A percentile compares a stretch with the other conserved stretches of the same genome.
phyloP scores from a whole-genome alignment of 2,797 vertebrate species.

The Ctenopoma kingsleyae region DNA sequence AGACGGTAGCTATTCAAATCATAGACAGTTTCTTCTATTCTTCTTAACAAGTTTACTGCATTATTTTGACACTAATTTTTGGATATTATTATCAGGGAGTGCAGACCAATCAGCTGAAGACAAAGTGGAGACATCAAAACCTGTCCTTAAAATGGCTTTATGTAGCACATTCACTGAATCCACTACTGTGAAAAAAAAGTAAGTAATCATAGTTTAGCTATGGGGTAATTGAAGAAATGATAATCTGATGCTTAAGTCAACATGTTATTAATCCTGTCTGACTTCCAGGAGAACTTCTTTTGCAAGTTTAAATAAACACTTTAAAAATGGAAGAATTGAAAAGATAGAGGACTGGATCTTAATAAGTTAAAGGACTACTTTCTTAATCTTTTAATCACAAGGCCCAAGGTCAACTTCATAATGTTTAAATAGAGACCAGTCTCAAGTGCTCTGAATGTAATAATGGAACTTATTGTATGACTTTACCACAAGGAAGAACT shows the following conservation, averaged over 20 bases:
- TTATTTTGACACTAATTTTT: not conserved
- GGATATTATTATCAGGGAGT: constrained; percentile 43
- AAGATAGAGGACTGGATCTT: not conserved
- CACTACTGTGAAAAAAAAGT: constrained; percentile 55
- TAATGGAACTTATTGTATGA: constrained; percentile 12
- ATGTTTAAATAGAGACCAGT: constrained; percentile 5
- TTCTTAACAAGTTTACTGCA: not conserved
- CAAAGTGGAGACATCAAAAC: constrained; percentile 74
- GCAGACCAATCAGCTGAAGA: constrained; percentile 44
- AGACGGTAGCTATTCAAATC: not conserved
- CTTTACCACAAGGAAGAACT: constrained; percentile 1
- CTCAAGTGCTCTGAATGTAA: constrained; percentile 9
- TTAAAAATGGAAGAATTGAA: not conserved
- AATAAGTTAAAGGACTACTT: constrained; percentile 3
- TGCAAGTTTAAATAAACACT: not conserved
- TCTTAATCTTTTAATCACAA: constrained; percentile 1
- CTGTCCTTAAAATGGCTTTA: constrained; percentile 76
- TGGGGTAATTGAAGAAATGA: not conserved
- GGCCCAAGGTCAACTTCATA: not conserved
- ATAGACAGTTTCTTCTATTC: not conserved
- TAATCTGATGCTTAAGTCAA: not conserved
- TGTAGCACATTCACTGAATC: constrained; percentile 37
- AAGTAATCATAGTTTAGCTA: constrained; percentile 28
- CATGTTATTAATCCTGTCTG: constrained; percentile 1
- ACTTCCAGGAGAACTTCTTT: not conserved